Conservation (phyloP, 2,113 vertebrate genomes). For the Ophthalmolycus amberensis region DNA sequence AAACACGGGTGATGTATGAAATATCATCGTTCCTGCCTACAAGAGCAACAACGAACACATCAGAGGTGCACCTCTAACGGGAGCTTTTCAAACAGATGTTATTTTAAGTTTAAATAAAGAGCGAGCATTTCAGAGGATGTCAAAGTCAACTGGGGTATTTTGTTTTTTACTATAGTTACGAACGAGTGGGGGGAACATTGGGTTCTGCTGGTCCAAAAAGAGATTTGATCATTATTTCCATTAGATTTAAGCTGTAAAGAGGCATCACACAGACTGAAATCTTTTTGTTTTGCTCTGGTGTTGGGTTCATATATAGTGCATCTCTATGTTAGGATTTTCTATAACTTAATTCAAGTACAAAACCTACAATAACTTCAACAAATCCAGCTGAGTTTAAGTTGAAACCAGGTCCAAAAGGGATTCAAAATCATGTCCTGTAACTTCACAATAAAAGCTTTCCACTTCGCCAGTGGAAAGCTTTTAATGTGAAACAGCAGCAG, state of each 20-base stretch:
- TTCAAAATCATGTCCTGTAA: background rate
- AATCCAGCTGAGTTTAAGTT: background rate
- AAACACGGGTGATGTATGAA: slow-evolving; percentile 11
- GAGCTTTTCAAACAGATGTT: background rate
- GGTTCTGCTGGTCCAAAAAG: background rate
- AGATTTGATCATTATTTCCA: background rate
- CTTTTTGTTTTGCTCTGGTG: background rate
- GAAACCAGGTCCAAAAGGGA: background rate
- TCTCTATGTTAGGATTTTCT: background rate
- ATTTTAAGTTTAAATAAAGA: background rate
- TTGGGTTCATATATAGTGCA: background rate
- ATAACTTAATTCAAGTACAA: background rate
- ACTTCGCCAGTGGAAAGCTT: background rate
- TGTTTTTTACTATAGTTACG: background rate
- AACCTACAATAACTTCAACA: too few relatives aligned
- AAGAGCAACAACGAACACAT: slow-evolving; percentile 18
- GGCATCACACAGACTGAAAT: background rate
- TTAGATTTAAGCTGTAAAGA: background rate
- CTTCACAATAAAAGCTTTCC: background rate
- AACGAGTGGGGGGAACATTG: background rate
- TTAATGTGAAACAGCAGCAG: background rate
- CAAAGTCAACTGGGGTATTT: background rate
- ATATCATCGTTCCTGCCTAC: background rate
- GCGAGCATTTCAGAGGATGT: background rate
- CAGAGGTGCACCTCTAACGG: slow-evolving; percentile 8